Conservation (phyloP, 92 coral and sea anemone genomes). For the Heliopora coerulea region DNA sequence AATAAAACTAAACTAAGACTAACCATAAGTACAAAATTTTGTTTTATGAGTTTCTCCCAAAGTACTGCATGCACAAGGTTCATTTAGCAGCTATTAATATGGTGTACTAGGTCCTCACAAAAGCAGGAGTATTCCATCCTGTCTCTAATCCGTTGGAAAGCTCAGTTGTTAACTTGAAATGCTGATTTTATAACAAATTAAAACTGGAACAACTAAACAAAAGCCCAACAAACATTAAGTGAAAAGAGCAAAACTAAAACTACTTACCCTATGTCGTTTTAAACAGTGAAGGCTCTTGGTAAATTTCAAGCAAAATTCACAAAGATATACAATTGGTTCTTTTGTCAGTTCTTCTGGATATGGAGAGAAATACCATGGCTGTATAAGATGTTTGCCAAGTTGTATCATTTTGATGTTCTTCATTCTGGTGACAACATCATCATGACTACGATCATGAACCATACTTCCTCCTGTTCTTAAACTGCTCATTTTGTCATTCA, state of each 20-base stretch:
- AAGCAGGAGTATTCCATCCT: too few relatives aligned
- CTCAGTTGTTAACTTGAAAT: too few relatives aligned
- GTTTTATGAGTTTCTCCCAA: too few relatives aligned
- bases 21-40: too few relatives aligned
- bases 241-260: background rate
- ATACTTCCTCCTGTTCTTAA: constrained; percentile 76
- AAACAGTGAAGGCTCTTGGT: constrained; percentile 96
- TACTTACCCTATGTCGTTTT: constrained; percentile 84
- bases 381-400: constrained; percentile 81
- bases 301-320: constrained; percentile 94
- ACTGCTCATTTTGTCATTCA: constrained; percentile 65
- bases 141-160: too few relatives aligned
- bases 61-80: too few relatives aligned
- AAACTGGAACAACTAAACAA: too few relatives aligned
- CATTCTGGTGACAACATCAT: constrained; percentile 96
- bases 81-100: too few relatives aligned
- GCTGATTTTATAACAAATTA: too few relatives aligned
- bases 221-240: background rate
- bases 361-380: constrained; percentile 98
- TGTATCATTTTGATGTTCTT: constrained; percentile 92
- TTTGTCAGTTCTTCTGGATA: constrained; percentile 92
- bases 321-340: constrained; percentile 78
- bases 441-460: constrained; percentile 99
- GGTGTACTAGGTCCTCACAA: too few relatives aligned
- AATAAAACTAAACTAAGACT: too few relatives aligned